Base-by-base conservation (phyloP, 2,888 invertebrate species). In the Eilema caniola region DNA sequence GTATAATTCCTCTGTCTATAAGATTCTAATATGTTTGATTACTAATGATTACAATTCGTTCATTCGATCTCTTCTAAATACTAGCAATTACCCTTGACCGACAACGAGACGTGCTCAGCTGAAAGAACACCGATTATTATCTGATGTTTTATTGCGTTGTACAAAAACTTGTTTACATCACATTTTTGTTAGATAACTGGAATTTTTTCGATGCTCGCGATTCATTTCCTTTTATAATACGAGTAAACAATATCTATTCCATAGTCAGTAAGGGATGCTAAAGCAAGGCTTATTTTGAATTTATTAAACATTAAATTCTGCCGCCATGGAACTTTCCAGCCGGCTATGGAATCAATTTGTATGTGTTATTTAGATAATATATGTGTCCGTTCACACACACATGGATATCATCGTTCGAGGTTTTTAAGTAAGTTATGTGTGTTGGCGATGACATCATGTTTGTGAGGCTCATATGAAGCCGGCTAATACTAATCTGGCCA, bases 291-390 rank as follows among this genome's bases (percentile, higher is more conserved):
- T 67, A 80, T 86, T 87, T 89, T 74, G 86, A 87, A 85, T 88
- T 86, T 80, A 47, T 81, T 83, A 87, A 83, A 74, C 63, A 79
- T 73, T 75, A 77, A 67, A 72, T 72, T 63, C 59, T 72, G 70
- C 66, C 76, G 74, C 79, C 76, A 79, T 89, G 89, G 88, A 89
- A 89, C 82, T 87, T 90, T 90, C 90, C 89, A 87, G 67, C 71
- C 74, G 65, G 72, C 77, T 81, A 82, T 86, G 75, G 85, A 80
- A 77, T 74, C 72, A 73, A 72, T 80, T 74, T 83, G 83, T 81
- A 73, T 77, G 81, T 82, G 83, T 79, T 75, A 74, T 79, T 79
- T 75, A 79, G 83, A 79, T 85, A 77, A 79, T 41, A 41, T 41
- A 41, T 41, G 71, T 79, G 73, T 73, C 73, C 28, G 74, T 66